Evolutionary conservation across 1,140 invertebrate species (phyloP).

Genomic region (Antheraea pernyi): DNA sequence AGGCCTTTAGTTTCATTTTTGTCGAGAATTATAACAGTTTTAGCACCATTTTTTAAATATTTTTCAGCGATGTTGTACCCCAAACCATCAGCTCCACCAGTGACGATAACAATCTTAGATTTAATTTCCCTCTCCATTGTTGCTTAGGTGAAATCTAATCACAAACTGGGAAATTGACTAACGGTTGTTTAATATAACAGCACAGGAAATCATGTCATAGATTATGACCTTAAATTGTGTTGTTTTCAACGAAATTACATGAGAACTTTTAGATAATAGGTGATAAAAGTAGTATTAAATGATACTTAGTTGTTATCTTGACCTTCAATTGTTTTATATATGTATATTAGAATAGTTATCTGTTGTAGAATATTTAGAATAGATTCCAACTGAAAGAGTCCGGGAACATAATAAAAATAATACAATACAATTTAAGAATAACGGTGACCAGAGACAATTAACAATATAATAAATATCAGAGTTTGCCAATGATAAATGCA

Average conservation of each 20-base stretch:
- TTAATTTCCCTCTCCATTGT: constrained; percentile 26
- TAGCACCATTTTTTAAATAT: constrained; percentile 46
- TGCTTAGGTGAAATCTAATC: not conserved
- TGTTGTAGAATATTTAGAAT: too few species aligned
- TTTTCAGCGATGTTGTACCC: constrained; percentile 46
- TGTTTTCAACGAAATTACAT: not conserved
- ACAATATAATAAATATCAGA: too few species aligned
- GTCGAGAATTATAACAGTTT: constrained; percentile 62
- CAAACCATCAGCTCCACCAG: constrained; percentile 50
- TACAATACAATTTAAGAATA: too few species aligned
- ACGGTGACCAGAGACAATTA: too few species aligned
- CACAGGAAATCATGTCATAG: not conserved
- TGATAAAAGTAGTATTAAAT: not conserved
- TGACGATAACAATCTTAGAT: constrained; percentile 49
- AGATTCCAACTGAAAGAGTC: too few species aligned
- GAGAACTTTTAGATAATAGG: not conserved
- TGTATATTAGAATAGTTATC: too few species aligned
- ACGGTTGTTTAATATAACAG: not conserved
- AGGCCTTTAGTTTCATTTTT: constrained; percentile 46
- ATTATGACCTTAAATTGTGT: not conserved
- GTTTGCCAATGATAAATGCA: too few species aligned
- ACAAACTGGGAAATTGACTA: not conserved
- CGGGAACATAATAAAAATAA: too few species aligned
- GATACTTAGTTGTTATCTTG: not conserved
- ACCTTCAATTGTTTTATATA: too few species aligned